phyloP scores from a whole-genome alignment of 1,140 invertebrate species.

The Drosophila subobscura region DNA sequence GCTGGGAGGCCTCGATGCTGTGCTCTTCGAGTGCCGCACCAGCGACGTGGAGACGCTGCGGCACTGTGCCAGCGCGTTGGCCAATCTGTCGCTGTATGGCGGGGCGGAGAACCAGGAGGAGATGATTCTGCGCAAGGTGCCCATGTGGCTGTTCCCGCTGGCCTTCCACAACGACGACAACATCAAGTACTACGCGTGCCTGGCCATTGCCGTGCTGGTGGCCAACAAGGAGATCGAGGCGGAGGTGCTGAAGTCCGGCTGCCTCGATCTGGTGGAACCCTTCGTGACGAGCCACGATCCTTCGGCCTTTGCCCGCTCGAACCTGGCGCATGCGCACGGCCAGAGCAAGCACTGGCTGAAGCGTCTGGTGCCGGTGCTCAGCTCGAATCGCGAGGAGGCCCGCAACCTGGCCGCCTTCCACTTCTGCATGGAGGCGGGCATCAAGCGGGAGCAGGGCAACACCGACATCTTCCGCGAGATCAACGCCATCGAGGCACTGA shows the following conservation, averaged over 20 bases:
- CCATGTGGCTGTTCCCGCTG: slow-evolving; percentile 98
- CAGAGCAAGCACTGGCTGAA: slow-evolving; percentile 98
- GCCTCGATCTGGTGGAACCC: slow-evolving; percentile 97
- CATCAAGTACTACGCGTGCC: slow-evolving; percentile 98
- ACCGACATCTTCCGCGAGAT: slow-evolving; percentile 97
- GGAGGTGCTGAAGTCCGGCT: slow-evolving; percentile 96
- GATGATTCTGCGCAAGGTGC: slow-evolving; percentile 98
- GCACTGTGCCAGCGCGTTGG: slow-evolving; percentile 97
- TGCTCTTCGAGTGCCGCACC: slow-evolving; percentile 97
- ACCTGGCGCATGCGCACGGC: slow-evolving; percentile 96
- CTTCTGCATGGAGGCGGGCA: slow-evolving; percentile 99
- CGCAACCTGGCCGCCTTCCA: slow-evolving; percentile 98
- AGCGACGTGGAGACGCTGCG: slow-evolving; percentile 96
- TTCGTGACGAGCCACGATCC: slow-evolving; percentile 97
- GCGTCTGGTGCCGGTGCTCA: slow-evolving; percentile 96
- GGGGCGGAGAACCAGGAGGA: slow-evolving; percentile 98
- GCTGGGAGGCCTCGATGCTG: slow-evolving; percentile 93
- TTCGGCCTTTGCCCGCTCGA: slow-evolving; percentile 96
- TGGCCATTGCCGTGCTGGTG: slow-evolving; percentile 97
- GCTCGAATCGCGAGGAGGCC: slow-evolving; percentile 97
- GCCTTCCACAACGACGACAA: slow-evolving; percentile 98
- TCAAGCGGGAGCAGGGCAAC: slow-evolving; percentile 98
- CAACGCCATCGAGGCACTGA: slow-evolving; percentile 96
- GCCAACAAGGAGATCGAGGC: slow-evolving; percentile 99
- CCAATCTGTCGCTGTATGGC: slow-evolving; percentile 98